A percentile compares a stretch with the other conserved stretches of the same genome.
Evolutionary conservation across 2,113 vertebrate genomes (phyloP).

Genomic region (Scomber colias): DNA sequence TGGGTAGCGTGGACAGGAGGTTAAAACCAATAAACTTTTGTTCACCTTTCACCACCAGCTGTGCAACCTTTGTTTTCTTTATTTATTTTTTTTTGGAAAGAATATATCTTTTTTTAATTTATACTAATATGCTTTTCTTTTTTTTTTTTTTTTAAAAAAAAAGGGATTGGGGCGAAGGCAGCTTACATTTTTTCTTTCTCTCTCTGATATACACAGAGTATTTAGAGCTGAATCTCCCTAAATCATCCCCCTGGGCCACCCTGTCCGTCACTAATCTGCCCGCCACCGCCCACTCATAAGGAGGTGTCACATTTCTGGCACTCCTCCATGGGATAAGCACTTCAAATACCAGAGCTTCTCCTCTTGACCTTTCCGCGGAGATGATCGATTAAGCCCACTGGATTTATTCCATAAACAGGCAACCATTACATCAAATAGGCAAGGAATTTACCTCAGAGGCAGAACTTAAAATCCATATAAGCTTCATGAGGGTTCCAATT

Average conservation of each 20-base stretch:
- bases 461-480: conserved; percentile 78
- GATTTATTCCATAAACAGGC: conserved; percentile 81
- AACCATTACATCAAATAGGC: conserved; percentile 79
- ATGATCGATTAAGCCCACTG: conserved; percentile 81
- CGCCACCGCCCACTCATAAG: conserved; percentile 72
- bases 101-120: conserved; percentile 47
- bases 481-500: conserved; percentile 70
- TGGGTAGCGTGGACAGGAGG: conserved; percentile 59
- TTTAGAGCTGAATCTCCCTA: conserved; percentile 81
- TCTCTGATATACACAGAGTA: conserved; percentile 69
- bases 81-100: conserved; percentile 12
- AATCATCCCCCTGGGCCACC: conserved; percentile 80
- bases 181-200: conserved; percentile 59
- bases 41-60: conserved; percentile 55
- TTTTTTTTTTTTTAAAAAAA: too few relatives aligned
- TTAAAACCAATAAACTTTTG: conserved; percentile 70
- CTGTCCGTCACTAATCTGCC: conserved; percentile 82
- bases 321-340: conserved; percentile 79
- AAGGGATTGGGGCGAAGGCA: conserved; percentile 60
- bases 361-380: conserved; percentile 80
- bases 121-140: conserved; percentile 78
- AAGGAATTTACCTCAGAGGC: conserved; percentile 78
- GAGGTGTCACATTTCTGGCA: conserved; percentile 83
- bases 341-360: conserved; percentile 80
- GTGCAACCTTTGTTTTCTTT: conserved; percentile 37